Evolutionary conservation across 1,140 invertebrate species (phyloP), one percentile per base, ranked within the genome.

Genomic region (Augochlora pura): DNA sequence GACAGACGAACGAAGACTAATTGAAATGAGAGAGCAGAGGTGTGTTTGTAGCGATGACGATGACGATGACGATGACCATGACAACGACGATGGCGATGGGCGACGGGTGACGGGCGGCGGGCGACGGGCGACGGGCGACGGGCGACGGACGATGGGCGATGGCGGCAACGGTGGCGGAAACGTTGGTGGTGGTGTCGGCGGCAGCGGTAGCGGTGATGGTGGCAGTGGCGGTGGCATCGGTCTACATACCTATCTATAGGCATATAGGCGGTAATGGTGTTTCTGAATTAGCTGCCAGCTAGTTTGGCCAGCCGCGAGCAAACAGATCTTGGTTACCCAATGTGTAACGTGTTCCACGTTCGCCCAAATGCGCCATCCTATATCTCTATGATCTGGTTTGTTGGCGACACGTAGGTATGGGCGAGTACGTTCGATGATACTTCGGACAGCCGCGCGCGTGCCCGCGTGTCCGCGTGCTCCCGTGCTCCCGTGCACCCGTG

Each of bases 241-340:
- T 86, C 85, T 85, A 85, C 84, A 84, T 86, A 81, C 84, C 84
- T 86, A 81, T 85, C 85, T 87, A 88, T 90, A 89, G 87, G 82
- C 86, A 89, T 90, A 88, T 92, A 91, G 88, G 88, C 91, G 91
- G 91, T 92, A 92, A 92, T 92, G 91, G 91, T 90, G 91, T 92
- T 91, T 91, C 91, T 91, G 91, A 92, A 92, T 92, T 92, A 92
- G 90, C 91, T 92, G 85, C 84, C 82, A 92, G 90, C 90, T 91
- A 92, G 91, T 92, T 92, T 92, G 91, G 91, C 90, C 90, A 88
- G 90, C 91, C 91, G 89, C 91, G 90, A 92, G 91, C 89, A 92
- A 92, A 92, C 91, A 92, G 91, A 92, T 92, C 91, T 92, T 92
- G 91, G 91, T 92, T 92, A 92, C 90, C 91, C 91, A 88, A 92